A percentile compares a stretch with the other conserved stretches of the same genome.
Evolutionary conservation across 2,113 vertebrate genomes (phyloP).

Genomic region (Ictalurus furcatus): DNA sequence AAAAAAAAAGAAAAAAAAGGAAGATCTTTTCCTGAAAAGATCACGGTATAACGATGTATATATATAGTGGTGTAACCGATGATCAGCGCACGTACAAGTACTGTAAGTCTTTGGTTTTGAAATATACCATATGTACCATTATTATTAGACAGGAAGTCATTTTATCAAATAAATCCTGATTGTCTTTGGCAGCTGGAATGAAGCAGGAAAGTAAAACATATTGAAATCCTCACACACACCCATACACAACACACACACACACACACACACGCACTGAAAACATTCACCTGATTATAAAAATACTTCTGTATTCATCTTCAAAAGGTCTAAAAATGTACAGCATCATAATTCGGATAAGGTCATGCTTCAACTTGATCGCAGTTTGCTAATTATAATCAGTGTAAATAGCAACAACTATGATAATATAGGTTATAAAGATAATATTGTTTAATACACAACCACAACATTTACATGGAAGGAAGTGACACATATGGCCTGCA

Average conservation of each 20-base stretch:
- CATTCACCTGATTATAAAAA: slow-evolving; percentile 76
- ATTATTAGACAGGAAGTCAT: background rate
- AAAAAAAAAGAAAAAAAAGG: background rate
- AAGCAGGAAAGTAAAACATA: slow-evolving; percentile 26
- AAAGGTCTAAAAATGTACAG: slow-evolving; percentile 80
- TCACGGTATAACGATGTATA: background rate
- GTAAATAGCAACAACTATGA: slow-evolving; percentile 68
- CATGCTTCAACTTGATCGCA: slow-evolving; percentile 65
- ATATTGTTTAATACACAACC: slow-evolving; percentile 62
- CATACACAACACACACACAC: slow-evolving; percentile 50
- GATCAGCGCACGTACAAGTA: background rate
- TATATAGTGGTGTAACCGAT: background rate
- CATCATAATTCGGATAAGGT: slow-evolving; percentile 64
- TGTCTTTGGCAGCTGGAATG: slow-evolving; percentile 45
- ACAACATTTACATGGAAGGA: slow-evolving; percentile 44
- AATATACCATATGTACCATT: slow-evolving; percentile 9
- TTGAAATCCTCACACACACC: slow-evolving; percentile 28
- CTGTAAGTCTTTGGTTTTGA: slow-evolving; percentile 10
- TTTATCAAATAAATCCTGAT: slow-evolving; percentile 3
- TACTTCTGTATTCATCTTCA: slow-evolving; percentile 75
- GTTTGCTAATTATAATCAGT: slow-evolving; percentile 31
- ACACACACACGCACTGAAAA: slow-evolving; percentile 63
- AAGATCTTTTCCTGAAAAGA: background rate
- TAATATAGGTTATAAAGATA: slow-evolving; percentile 43
- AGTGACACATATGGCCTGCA: background rate